Evolutionary conservation across 2,888 invertebrate genomes (phyloP), one percentile per base, ranked within the genome.

Genomic region (Zaprionus obscuricornis): DNA sequence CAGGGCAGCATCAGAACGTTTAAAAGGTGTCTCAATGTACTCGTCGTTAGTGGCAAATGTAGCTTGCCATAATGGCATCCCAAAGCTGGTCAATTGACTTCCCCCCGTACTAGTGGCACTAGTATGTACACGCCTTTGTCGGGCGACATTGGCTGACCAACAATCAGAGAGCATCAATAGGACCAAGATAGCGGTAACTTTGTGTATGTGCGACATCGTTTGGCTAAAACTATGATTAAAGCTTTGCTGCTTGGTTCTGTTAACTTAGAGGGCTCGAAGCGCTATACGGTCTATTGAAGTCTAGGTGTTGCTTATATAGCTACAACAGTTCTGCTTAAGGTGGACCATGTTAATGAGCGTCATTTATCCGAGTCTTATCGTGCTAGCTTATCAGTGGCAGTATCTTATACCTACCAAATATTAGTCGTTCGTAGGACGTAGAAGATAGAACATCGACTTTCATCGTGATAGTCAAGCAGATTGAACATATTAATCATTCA

Each of bases 381-480:
- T 13, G 1, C 5, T 7, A 22, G 57, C 59, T 79, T 79, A 75
- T 78, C 76, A 60, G 62, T 57, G 40, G 34, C 29, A 31, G 3
- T 16, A 11, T 34, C 2, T 34, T 33, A 33, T 33, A 8, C 16
- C 17, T 34, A n/a, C 5, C 34, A n/a, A n/a, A n/a, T n/a, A n/a
- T n/a, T n/a, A n/a, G n/a, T n/a, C n/a, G n/a, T n/a, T n/a, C n/a
- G n/a, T 34, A 3, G 34, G 2, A 8, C n/a, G n/a, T n/a, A n/a
- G n/a, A n/a, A n/a, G n/a, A n/a, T n/a, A n/a, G 43, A 52, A 43
- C 51, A 58, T 40, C 47, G 67, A 67, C 63, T 79, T 76, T 79
- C 76, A 81, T 81, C 77, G 79, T 81, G 83, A 83, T 83, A 63
- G 56, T 50, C 29, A n/a, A 3, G 10, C 24, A 16, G n/a, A 27